Evolutionary conservation across 2,113 vertebrate genomes (phyloP), one percentile per base, ranked within the genome.

Genomic region (Felis catus): DNA sequence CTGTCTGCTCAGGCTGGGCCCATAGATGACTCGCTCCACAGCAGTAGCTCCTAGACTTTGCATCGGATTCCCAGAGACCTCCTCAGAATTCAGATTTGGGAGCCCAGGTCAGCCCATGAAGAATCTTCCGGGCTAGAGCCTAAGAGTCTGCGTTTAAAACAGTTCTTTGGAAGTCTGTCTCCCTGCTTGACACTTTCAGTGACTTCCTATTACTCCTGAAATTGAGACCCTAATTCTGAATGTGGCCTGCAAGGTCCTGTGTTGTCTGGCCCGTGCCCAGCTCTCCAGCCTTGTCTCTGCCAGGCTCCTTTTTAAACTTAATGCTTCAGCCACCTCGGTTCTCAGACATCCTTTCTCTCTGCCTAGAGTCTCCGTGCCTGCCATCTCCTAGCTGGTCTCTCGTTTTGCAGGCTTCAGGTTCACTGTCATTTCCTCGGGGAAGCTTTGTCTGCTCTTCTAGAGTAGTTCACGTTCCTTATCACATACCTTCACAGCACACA

Each of bases 1-100:
- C 80, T 8, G 12, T 18, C 39, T 51, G 12, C 41, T 58, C 0
- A 1, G 48, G 23, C 39, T 31, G 70, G 15, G 58, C 29, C 12
- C 10, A 0, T 0, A 2, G 73, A 70, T 5, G 7, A 4, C 53
- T 16, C 7, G 11, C 58, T 78, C 55, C n/a, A 3, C 21, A 15
- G 15, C 7, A 51, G 1, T 27, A 4, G 8, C 51, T 80, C 45
- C 71, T 48, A 86, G 36, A 31, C 63, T 84, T 86, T 21, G 0
- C 2, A 1, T 84, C n/a, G 31, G 39, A 70, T 65, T 23, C 27
- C 68, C 16, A 48, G 45, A 29, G 33, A 3, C n/a, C 5, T 39
- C 65, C 41, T 78, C 65, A 80, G 66, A 55, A 39, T 70, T 79
- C 68, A 63, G 29, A 74, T 14, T 80, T 39, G 1, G 23, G n/a